Base-by-base conservation (phyloP, 2,113 vertebrate genomes). In the Sylvilagus bachmani region DNA sequence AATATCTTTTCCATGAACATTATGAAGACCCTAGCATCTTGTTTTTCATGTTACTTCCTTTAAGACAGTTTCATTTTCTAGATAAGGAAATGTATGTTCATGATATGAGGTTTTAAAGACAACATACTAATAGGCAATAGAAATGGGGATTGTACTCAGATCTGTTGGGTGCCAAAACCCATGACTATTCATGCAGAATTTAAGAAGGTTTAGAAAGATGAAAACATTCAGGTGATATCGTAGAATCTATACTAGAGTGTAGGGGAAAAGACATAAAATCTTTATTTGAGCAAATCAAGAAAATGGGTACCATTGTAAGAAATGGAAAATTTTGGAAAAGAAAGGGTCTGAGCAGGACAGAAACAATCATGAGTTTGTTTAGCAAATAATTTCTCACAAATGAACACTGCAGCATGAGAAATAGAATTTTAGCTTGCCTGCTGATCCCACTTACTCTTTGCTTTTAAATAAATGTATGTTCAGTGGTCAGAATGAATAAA, bases 401-500 rank as follows among this genome's bases (percentile, higher is more conserved):
- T 87, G 22, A 90, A 87, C 66, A 51, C 10, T 81, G 9, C 12
- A 6, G 6, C 22, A 75, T 83, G 67, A 69, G 12, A 91, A 67
- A 64, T 14, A 33, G 14, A 74, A 85, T 51, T 90, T 70, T 80
- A 87, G 31, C 44, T 84, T 79, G 19, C 16, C 49, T 92, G 79
- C 36, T 31, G 7, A 25, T 58, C 22, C 8, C 12, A 66, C 14
- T 61, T 29, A 85, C 69, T 58, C 14, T 58, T 4, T 62, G 33
- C 17, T 79, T 90, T 75, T 31, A 81, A 88, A n/a, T 29, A 87
- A 69, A 86, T 27, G 51, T 51, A 77, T 31, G 66, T 70, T 66
- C 38, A 88, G 14, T 29, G 49, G 17, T 67, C 53, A 83, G 80
- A 79, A 62, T 85, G 58, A 91, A 82, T 64, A 89, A 93, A 92